A percentile compares a stretch with the other conserved stretches of the same genome.
phyloP scores from a whole-genome alignment of 2,113 vertebrate species.

The Gnathonemus echidnorhynchus region DNA sequence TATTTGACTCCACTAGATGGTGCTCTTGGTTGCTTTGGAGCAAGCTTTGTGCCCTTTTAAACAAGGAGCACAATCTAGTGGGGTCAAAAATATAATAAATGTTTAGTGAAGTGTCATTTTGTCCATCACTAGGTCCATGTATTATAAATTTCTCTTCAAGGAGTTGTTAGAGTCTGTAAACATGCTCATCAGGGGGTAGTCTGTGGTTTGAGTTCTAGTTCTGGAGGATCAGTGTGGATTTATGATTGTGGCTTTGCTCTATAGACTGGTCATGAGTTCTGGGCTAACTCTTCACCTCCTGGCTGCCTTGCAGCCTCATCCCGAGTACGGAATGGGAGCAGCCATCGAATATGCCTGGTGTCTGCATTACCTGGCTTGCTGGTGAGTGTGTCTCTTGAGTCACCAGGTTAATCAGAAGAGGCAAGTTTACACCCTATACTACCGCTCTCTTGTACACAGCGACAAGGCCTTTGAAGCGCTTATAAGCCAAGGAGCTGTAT shows the following conservation, averaged over 20 bases:
- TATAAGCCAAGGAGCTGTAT: slow-evolving; percentile 58
- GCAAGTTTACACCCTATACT: background rate
- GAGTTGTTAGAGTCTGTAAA: background rate
- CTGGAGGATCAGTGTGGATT: background rate
- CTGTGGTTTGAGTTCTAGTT: background rate
- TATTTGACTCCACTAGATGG: background rate
- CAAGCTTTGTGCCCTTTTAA: background rate
- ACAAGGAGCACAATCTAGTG: background rate
- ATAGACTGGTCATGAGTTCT: slow-evolving; percentile 69
- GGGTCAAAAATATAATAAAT: background rate
- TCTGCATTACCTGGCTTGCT: slow-evolving; percentile 83
- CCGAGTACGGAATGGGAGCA: slow-evolving; percentile 62
- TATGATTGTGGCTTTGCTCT: slow-evolving; percentile 6
- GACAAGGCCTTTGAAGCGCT: slow-evolving; percentile 50
- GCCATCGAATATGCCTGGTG: slow-evolving; percentile 89
- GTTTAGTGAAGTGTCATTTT: background rate
- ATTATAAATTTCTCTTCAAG: background rate
- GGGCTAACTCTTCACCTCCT: slow-evolving; percentile 69
- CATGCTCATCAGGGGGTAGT: background rate
- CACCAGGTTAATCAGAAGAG: background rate
- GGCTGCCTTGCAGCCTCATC: slow-evolving; percentile 59
- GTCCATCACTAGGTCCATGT: background rate
- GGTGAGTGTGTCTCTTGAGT: slow-evolving; percentile 54
- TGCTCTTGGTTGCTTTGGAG: background rate
- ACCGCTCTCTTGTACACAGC: slow-evolving; percentile 42